A percentile compares a stretch with the other conserved stretches of the same genome.
Evolutionary conservation across 2,888 invertebrate genomes (phyloP).

Genomic region (Apocheima hispidaria): DNA sequence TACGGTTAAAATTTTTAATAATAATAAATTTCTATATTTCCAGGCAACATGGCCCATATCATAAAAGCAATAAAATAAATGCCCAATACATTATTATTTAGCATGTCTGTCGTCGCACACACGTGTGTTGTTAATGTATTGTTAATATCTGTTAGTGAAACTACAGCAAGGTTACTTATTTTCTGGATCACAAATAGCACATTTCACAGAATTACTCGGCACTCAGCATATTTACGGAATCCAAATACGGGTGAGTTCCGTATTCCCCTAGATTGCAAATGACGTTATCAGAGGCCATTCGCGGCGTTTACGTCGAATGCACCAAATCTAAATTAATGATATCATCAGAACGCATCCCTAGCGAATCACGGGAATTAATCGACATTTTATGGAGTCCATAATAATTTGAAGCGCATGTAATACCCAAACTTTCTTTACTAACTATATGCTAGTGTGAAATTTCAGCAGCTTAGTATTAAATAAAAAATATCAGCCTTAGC

Average conservation of each 20-base stretch:
- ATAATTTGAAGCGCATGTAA: background rate
- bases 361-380: background rate
- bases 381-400: background rate
- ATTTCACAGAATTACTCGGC: background rate
- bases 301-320: constrained; percentile 10
- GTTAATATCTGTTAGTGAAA: no score
- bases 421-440: no score
- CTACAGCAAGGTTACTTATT: background rate
- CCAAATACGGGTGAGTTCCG: constrained; percentile 6
- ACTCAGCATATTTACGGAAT: constrained; percentile 2
- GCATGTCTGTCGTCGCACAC: no score
- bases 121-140: no score
- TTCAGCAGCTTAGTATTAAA: no score
- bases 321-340: constrained; percentile 20
- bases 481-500: no score
- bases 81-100: no score
- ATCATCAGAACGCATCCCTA: constrained; percentile 5
- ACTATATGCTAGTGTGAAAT: no score
- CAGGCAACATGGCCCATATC: no score
- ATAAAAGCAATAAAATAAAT: no score
- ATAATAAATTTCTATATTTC: no score
- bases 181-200: background rate
- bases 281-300: constrained; percentile 14
- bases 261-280: constrained; percentile 20
- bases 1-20: no score